These are phyloP conservation scores for Diabrotica balteata DNA, from an alignment of 2,888 invertebrate genomes.

Conservation along the genomic window DNA sequence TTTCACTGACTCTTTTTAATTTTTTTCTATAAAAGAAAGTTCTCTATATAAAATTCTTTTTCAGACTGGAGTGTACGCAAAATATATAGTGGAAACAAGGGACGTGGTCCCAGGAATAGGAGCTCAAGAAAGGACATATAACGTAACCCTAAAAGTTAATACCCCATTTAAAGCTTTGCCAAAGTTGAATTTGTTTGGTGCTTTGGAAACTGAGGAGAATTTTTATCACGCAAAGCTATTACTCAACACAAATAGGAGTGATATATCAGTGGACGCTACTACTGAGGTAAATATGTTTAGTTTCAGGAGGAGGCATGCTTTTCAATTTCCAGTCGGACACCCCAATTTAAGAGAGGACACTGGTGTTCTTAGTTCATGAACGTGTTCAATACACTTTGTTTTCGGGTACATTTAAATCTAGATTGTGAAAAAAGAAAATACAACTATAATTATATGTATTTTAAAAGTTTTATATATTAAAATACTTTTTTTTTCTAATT, in stretches of 20 bases:
- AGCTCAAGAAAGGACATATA: conserved; percentile 55
- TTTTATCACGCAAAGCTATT: conserved; percentile 63
- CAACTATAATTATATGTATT: not conserved
- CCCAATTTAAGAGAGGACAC: conserved; percentile 41
- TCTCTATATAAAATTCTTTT: conserved; percentile 33
- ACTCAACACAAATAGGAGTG: conserved; percentile 62
- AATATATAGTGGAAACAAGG: conserved; percentile 62
- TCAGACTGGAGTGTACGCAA: conserved; percentile 61
- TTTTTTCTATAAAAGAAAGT: not conserved
- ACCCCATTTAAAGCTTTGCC: conserved; percentile 65
- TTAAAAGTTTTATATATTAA: not conserved
- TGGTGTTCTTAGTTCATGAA: conserved; percentile 23
- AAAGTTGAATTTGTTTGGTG: conserved; percentile 58
- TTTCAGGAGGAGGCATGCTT: conserved; percentile 42
- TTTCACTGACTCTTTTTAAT: not conserved
- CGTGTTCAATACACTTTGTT: not conserved
- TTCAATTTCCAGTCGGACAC: conserved; percentile 44
- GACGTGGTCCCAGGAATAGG: conserved; percentile 20
- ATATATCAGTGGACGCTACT: conserved; percentile 62
- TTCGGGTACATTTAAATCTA: not conserved
- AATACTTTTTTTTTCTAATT: too few species aligned
- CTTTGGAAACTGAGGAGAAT: conserved; percentile 56
- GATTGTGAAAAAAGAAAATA: not conserved
- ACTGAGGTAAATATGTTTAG: conserved; percentile 62
- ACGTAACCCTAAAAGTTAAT: conserved; percentile 62